Evolutionary conservation across 2,888 invertebrate species (phyloP).

Genomic region (Bugulina stolonifera): DNA sequence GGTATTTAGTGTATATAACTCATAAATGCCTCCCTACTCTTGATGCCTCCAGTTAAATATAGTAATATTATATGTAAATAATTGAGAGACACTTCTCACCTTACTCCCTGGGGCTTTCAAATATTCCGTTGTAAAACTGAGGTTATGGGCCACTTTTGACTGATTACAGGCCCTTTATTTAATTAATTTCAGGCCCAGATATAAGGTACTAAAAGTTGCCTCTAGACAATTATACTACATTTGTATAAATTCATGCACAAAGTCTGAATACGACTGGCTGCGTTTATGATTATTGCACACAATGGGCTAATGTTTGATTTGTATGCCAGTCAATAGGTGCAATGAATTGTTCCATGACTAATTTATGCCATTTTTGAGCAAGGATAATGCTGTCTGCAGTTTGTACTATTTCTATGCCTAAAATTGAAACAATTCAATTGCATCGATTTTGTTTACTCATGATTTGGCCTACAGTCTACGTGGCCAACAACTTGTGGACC

Average conservation of each 20-base stretch:
- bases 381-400: not conserved
- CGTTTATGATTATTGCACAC: not conserved
- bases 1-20: too few species aligned
- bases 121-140: not conserved
- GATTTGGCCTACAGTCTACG: not conserved
- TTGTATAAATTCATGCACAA: not conserved
- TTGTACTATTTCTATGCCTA: not conserved
- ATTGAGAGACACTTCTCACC: not conserved
- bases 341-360: constrained; percentile 18
- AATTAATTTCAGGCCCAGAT: not conserved
- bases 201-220: not conserved
- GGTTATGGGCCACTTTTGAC: not conserved
- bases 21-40: too few species aligned
- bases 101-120: not conserved
- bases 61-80: not conserved
- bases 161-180: not conserved
- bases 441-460: not conserved
- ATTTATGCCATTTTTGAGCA: not conserved
- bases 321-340: constrained; percentile 5
- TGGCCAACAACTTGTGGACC: not conserved
- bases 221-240: not conserved
- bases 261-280: not conserved
- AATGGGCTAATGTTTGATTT: not conserved
- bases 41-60: not conserved
- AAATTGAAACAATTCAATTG: not conserved